A percentile compares a stretch with the other conserved stretches of the same genome.
These are phyloP conservation scores for Falco concolor DNA, from an alignment of 2,797 vertebrate species.

Conservation along the genomic window DNA sequence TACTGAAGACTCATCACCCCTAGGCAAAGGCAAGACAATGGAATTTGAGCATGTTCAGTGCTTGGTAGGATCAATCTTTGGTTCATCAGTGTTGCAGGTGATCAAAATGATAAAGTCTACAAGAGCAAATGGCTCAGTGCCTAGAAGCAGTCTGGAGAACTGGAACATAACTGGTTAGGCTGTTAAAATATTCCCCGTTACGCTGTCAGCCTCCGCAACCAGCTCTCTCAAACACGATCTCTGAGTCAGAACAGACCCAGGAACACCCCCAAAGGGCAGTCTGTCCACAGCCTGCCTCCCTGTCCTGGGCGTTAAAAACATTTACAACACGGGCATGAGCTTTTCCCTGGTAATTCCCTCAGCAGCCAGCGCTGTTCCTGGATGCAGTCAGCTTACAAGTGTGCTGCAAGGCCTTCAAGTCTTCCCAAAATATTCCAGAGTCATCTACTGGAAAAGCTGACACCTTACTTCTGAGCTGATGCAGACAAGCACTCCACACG, in stretches of 20 bases:
- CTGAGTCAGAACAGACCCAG: neutral
- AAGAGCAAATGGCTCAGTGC: neutral
- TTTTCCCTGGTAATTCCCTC: neutral
- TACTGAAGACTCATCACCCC: neutral
- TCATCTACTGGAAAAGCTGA: neutral
- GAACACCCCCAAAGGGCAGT: neutral
- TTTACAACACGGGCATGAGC: neutral
- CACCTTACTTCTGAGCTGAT: neutral
- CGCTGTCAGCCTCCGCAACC: neutral
- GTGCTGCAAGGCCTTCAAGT: neutral
- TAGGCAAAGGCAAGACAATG: neutral
- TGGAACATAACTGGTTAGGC: neutral
- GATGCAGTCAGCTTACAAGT: neutral
- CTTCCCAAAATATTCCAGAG: neutral
- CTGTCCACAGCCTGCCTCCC: neutral
- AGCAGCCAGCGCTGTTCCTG: neutral
- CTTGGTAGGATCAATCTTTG: neutral
- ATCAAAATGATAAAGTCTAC: neutral
- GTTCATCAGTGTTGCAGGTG: rapidly evolving
- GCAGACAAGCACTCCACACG: neutral
- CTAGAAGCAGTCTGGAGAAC: neutral
- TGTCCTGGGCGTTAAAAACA: neutral
- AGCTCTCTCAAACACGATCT: neutral
- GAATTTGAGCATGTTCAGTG: neutral
- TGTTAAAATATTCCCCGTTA: neutral